Evolutionary conservation across 2,113 vertebrate genomes (phyloP).

Genomic region (Chaetura pelagica): DNA sequence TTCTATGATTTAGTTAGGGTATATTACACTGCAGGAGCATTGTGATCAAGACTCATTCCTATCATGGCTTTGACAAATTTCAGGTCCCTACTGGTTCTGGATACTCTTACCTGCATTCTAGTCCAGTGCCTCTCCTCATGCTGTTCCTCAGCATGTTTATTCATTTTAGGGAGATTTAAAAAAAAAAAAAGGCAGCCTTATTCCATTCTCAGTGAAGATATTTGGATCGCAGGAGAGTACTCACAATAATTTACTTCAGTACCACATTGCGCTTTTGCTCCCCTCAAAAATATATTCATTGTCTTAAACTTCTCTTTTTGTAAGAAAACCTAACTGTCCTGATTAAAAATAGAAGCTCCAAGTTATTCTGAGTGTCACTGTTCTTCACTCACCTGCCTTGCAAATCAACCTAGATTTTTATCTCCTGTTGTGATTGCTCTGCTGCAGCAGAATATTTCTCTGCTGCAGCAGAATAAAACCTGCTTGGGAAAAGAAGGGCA

Average conservation of each 20-base stretch:
- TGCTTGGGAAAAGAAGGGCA: background rate
- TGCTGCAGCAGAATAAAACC: background rate
- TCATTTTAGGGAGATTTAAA: background rate
- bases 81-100: background rate
- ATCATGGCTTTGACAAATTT: background rate
- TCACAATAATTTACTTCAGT: background rate
- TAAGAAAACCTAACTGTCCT: background rate
- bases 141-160: background rate
- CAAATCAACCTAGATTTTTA: background rate
- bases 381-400: background rate
- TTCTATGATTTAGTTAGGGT: background rate
- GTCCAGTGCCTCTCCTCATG: background rate
- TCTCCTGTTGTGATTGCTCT: background rate
- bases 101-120: background rate
- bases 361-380: background rate
- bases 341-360: background rate
- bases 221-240: background rate
- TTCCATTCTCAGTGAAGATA: background rate
- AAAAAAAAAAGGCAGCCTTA: background rate
- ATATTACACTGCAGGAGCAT: background rate
- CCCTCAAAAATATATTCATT: background rate
- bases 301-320: background rate
- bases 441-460: background rate
- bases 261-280: background rate
- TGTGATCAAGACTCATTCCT: background rate